Evolutionary conservation across 2,888 invertebrate species (phyloP), one percentile per base, ranked within the genome.

Genomic region (Pristionchus exspectatus): DNA sequence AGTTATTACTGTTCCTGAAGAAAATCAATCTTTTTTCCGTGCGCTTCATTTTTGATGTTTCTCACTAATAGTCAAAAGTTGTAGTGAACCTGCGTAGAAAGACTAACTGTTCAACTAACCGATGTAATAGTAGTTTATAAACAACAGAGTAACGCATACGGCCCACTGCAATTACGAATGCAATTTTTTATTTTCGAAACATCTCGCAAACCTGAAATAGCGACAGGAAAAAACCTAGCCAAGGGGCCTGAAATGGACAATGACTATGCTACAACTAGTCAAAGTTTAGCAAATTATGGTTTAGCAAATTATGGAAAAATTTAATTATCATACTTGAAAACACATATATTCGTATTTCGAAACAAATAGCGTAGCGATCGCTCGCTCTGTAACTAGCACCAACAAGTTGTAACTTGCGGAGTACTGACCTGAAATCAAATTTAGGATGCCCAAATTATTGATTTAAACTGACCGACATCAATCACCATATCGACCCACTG

Each of bases 101-200:
- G n/a, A 44, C 54, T 27, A 83, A 83, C 83, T n/a, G 9, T 21
- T 12, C 21, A 10, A 77, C 83, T 4, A 18, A 83, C 83, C 83
- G 54, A 16, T 12, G 56, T 54, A 83, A 56, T 83, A 83, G 83
- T 83, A 83, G 83, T 83, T 83, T 50, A 83, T 83, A 44, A 83
- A 83, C 14, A 83, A 56, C 83, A 83, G 7, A 27, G 56, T 56
- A 30, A 54, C 38, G 21, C 54, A 56, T 10, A 33, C 18, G 24
- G 30, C 2, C 83, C 83, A 83, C 83, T 83, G 83, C 18, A 83
- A 83, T 83, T 30, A 83, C 10, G 14, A 0, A 83, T 54, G 27
- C 14, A 18, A 21, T 30, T 30, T n/a, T 83, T n/a, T 9, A 54
- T 2, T 83, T 38, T 54, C 21, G 50, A n/a, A 30, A 83, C 21